A percentile compares a stretch with the other conserved stretches of the same genome.
phyloP scores from a whole-genome alignment of 2,888 invertebrate genomes.

The Phytoseiulus persimilis region DNA sequence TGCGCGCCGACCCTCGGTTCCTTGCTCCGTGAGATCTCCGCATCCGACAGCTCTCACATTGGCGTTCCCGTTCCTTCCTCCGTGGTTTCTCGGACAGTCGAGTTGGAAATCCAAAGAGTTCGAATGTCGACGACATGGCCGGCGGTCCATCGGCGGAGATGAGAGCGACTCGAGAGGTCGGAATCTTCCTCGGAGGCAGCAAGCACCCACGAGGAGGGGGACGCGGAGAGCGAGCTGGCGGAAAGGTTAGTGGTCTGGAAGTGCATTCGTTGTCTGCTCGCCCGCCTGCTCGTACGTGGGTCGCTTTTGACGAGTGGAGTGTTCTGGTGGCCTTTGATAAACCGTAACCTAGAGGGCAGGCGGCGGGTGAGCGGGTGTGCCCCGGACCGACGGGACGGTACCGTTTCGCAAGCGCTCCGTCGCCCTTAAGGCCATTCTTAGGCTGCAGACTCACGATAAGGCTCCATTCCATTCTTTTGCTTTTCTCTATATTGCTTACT shows the following conservation, averaged over 20 bases:
- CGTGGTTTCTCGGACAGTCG: too few species aligned
- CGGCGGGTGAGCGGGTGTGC: not conserved
- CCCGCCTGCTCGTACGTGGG: not conserved
- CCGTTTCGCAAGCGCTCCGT: not conserved
- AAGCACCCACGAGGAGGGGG: not conserved
- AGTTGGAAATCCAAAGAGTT: too few species aligned
- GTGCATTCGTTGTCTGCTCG: conserved; percentile 11
- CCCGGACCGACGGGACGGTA: not conserved
- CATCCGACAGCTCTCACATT: too few species aligned
- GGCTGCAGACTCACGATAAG: conserved; percentile 5
- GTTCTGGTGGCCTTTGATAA: conserved; percentile 39
- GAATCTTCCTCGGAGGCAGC: not conserved
- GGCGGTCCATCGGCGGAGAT: too few species aligned
- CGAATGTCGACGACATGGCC: too few species aligned
- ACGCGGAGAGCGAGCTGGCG: not conserved
- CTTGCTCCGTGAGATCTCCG: too few species aligned
- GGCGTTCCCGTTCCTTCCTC: too few species aligned
- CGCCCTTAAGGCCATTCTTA: conserved; percentile 5
- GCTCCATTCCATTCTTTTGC: conserved; percentile 5
- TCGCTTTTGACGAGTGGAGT: conserved; percentile 17
- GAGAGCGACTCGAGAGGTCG: not conserved
- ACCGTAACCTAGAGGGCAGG: conserved; percentile 37
- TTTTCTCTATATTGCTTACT: not conserved
- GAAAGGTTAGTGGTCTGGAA: conserved; percentile 39
- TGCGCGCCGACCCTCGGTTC: too few species aligned